Conservation (phyloP, 2,888 invertebrate genomes). For the Gastrophysa polygoni region DNA sequence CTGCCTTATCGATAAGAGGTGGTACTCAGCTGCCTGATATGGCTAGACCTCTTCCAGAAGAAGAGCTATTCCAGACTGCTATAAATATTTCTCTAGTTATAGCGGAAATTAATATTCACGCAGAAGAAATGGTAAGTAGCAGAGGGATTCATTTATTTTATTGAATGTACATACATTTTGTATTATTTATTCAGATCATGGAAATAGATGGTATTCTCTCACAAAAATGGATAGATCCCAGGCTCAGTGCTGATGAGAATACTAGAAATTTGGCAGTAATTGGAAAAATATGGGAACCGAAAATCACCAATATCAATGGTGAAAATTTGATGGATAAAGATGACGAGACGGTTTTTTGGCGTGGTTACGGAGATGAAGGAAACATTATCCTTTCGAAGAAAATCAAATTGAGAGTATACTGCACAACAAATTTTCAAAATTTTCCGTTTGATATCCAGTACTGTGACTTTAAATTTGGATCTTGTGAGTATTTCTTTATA, state of each 20-base stretch:
- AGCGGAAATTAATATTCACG: background rate
- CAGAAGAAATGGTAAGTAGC: background rate
- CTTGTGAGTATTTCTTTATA: conserved; percentile 41
- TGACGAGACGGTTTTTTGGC: conserved; percentile 47
- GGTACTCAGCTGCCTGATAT: conserved; percentile 36
- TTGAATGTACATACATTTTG: no score
- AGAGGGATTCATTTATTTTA: background rate
- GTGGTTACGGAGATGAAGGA: conserved; percentile 46
- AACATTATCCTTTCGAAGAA: conserved; percentile 46
- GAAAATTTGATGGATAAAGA: conserved; percentile 26
- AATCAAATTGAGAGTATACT: conserved; percentile 33
- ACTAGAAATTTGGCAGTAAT: conserved; percentile 45
- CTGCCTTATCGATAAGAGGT: conserved; percentile 40
- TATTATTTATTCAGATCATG: conserved; percentile 32
- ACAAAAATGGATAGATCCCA: conserved; percentile 47
- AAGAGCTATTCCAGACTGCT: no score
- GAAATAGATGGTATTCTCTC: conserved; percentile 39
- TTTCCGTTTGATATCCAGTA: conserved; percentile 49
- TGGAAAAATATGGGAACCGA: conserved; percentile 50
- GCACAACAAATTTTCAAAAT: conserved; percentile 40
- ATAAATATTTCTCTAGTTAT: background rate
- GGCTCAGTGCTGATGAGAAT: conserved; percentile 41
- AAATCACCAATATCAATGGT: conserved; percentile 43
- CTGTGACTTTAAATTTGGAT: conserved; percentile 47
- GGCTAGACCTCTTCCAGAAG: conserved; percentile 34